Conservation (phyloP, 2,797 vertebrate genomes). For the Eleutherodactylus coqui region DNA sequence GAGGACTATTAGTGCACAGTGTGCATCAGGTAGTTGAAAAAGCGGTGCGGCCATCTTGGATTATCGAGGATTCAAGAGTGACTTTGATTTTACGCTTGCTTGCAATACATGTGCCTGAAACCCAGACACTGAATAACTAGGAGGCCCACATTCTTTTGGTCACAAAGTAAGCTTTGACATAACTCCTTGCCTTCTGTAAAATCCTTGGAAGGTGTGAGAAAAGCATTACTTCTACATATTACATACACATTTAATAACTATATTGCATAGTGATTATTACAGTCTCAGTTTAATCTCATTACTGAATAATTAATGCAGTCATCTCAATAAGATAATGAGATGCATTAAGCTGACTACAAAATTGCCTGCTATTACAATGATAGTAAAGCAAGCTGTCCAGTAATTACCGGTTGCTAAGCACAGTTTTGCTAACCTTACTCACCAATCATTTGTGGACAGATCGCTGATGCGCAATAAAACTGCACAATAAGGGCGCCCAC, state of each 20-base stretch:
- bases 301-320: neutral
- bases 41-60: too few relatives aligned
- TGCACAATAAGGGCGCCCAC: too few relatives aligned
- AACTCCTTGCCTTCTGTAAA: too few relatives aligned
- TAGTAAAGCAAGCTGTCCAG: neutral
- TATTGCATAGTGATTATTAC: neutral
- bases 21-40: too few relatives aligned
- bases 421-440: neutral
- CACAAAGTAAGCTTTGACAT: too few relatives aligned
- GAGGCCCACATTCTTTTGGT: too few relatives aligned
- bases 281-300: neutral
- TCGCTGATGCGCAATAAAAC: neutral
- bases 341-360: neutral
- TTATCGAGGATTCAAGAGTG: too few relatives aligned
- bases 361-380: neutral
- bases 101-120: too few relatives aligned
- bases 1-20: too few relatives aligned
- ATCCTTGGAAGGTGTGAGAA: too few relatives aligned
- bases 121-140: too few relatives aligned
- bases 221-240: neutral
- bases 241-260: neutral
- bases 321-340: constrained; percentile 3
- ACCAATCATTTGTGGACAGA: neutral
- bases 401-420: neutral
- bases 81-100: too few relatives aligned